A percentile compares a stretch with the other conserved stretches of the same genome.
phyloP scores from a whole-genome alignment of 2,888 invertebrate species.

The Drosophila neonasuta region DNA sequence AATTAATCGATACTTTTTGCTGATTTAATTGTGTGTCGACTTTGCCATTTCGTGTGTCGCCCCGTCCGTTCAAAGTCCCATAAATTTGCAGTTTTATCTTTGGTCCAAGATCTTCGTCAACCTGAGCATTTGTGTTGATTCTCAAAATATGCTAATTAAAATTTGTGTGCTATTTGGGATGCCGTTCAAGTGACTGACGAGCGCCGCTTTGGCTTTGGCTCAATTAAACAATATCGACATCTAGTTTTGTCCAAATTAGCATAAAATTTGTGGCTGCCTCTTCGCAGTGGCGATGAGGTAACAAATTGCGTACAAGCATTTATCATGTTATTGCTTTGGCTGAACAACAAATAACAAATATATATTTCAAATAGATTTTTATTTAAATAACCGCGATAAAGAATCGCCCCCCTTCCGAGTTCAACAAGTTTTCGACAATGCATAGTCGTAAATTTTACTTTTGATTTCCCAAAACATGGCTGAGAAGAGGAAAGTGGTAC shows the following conservation, averaged over 20 bases:
- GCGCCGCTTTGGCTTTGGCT: slow-evolving; percentile 36
- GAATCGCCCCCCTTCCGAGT: slow-evolving; percentile 18
- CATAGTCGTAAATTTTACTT: slow-evolving; percentile 57
- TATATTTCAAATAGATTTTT: slow-evolving; percentile 59
- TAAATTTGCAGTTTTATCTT: slow-evolving; percentile 69
- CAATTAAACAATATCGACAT: slow-evolving; percentile 77
- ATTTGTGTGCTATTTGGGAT: slow-evolving; percentile 32
- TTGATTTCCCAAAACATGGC: slow-evolving; percentile 42
- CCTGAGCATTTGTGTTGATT: slow-evolving; percentile 66
- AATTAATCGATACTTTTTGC: slow-evolving; percentile 9
- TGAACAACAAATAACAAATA: slow-evolving; percentile 60
- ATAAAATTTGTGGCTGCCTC: slow-evolving; percentile 58
- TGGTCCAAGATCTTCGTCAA: slow-evolving; percentile 54
- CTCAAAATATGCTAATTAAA: slow-evolving; percentile 76
- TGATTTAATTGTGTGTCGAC: slow-evolving; percentile 72
- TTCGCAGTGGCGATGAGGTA: slow-evolving; percentile 64
- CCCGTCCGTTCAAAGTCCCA: slow-evolving; percentile 57
- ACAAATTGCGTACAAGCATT: slow-evolving; percentile 78
- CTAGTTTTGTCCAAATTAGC: slow-evolving; percentile 74
- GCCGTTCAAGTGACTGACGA: slow-evolving; percentile 24
- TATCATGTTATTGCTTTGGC: slow-evolving; percentile 73
- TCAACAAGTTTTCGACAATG: slow-evolving; percentile 34
- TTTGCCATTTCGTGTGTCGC: slow-evolving; percentile 70
- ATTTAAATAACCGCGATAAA: slow-evolving; percentile 69
- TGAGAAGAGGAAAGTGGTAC: neutral